phyloP scores from a whole-genome alignment of 2,888 invertebrate species.

The Agriopis leucophaearia region DNA sequence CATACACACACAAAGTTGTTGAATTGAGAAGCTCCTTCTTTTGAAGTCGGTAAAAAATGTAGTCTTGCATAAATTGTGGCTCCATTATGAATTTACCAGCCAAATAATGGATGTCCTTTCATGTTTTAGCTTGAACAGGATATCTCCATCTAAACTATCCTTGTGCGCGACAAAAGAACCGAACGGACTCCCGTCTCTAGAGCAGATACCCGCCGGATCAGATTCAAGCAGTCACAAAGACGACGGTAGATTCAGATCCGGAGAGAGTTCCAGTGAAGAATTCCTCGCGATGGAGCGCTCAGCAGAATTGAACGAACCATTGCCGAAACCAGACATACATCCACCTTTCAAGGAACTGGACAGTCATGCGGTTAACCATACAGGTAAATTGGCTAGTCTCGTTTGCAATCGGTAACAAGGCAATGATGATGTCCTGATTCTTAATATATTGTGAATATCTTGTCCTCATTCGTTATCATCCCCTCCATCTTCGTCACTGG shows the following conservation, averaged over 20 bases:
- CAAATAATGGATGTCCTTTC: background rate
- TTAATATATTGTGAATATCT: no score
- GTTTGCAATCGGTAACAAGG: no score
- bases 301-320: slow-evolving; percentile 68
- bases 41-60: background rate
- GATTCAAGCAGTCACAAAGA: slow-evolving; percentile 76
- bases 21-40: no score
- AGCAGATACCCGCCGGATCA: slow-evolving; percentile 69
- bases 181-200: slow-evolving; percentile 66
- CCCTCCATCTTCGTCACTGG: no score
- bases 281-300: slow-evolving; percentile 83
- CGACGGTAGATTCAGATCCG: slow-evolving; percentile 60
- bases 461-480: no score
- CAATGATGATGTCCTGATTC: no score
- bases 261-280: slow-evolving; percentile 72
- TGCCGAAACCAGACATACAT: slow-evolving; percentile 59
- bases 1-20: no score
- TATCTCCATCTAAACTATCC: slow-evolving; percentile 81
- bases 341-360: slow-evolving; percentile 64
- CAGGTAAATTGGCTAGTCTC: slow-evolving; percentile 52
- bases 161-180: slow-evolving; percentile 73
- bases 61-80: background rate
- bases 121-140: slow-evolving; percentile 73
- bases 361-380: slow-evolving; percentile 29
- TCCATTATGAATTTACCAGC: background rate